A percentile compares a stretch with the other conserved stretches of the same genome.
These are phyloP conservation scores for Synanthedon vespiformis DNA, from an alignment of 2,888 invertebrate species.

Conservation along the genomic window DNA sequence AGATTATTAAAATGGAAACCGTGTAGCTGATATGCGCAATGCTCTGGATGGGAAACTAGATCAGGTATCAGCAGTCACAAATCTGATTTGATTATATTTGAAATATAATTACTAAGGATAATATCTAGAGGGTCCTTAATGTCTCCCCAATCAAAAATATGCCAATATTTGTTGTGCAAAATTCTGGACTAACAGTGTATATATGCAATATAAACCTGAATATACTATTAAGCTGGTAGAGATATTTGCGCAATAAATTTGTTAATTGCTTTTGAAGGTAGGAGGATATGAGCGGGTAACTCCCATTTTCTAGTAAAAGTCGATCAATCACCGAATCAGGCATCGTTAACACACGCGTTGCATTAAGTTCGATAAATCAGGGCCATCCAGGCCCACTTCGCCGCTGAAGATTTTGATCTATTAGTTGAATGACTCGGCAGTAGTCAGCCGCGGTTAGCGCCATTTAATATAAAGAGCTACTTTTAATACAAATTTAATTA, in stretches of 20 bases:
- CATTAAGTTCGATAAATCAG: slow-evolving; percentile 57
- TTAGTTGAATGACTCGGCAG: slow-evolving; percentile 55
- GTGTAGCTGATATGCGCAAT: not conserved
- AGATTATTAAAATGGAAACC: not conserved
- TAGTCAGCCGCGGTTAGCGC: slow-evolving; percentile 43
- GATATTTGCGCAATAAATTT: not conserved
- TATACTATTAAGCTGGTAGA: too few relatives aligned
- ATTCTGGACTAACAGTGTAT: too few relatives aligned
- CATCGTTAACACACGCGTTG: slow-evolving; percentile 57
- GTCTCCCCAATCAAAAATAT: too few relatives aligned
- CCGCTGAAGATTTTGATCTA: slow-evolving; percentile 62
- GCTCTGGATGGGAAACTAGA: not conserved
- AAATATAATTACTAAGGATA: too few relatives aligned
- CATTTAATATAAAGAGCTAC: slow-evolving; percentile 52
- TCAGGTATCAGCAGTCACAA: too few relatives aligned
- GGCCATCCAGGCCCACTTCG: slow-evolving; percentile 47
- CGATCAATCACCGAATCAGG: slow-evolving; percentile 63
- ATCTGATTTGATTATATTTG: too few relatives aligned
- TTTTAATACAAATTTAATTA: slow-evolving; percentile 70
- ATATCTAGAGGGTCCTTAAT: too few relatives aligned
- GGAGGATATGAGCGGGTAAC: slow-evolving; percentile 32
- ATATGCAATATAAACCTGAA: too few relatives aligned
- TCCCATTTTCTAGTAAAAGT: slow-evolving; percentile 42
- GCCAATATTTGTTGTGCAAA: too few relatives aligned
- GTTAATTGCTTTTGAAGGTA: slow-evolving; percentile 45